Evolutionary conservation across 2,888 invertebrate genomes (phyloP).

Genomic region (Troides aeacus): DNA sequence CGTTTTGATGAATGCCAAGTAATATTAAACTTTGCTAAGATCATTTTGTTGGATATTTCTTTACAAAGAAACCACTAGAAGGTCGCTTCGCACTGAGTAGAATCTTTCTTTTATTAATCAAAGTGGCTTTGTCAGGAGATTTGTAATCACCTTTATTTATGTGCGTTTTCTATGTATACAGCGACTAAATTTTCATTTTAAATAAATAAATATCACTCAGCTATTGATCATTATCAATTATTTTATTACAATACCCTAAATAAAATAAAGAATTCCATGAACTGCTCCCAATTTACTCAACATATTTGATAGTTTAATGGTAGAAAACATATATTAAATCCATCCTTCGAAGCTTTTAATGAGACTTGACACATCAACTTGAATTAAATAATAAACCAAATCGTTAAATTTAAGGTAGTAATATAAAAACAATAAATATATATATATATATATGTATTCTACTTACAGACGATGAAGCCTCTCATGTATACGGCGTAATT

Average conservation of each 20-base stretch:
- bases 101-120: conserved; percentile 48
- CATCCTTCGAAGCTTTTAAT: no score
- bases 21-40: conserved; percentile 47
- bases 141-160: conserved; percentile 75
- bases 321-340: no score
- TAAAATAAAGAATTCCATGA: no score
- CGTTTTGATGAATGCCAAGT: conserved; percentile 37
- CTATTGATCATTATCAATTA: conserved; percentile 37
- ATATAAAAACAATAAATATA: no score
- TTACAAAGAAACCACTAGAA: conserved; percentile 34
- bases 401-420: no score
- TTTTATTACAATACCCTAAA: no score
- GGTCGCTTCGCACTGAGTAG: conserved; percentile 44
- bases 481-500: conserved; percentile 91
- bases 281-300: no score
- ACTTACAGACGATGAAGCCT: conserved; percentile 87
- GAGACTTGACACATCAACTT: no score
- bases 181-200: conserved; percentile 75
- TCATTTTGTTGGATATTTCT: conserved; percentile 43
- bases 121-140: conserved; percentile 45
- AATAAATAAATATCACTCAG: conserved; percentile 65
- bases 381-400: no score
- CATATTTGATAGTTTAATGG: no score
- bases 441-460: no score
- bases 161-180: conserved; percentile 64